A percentile compares a stretch with the other conserved stretches of the same genome.
Evolutionary conservation across 2,797 vertebrate genomes (phyloP).

Genomic region (Scomberomorus guttatus): DNA sequence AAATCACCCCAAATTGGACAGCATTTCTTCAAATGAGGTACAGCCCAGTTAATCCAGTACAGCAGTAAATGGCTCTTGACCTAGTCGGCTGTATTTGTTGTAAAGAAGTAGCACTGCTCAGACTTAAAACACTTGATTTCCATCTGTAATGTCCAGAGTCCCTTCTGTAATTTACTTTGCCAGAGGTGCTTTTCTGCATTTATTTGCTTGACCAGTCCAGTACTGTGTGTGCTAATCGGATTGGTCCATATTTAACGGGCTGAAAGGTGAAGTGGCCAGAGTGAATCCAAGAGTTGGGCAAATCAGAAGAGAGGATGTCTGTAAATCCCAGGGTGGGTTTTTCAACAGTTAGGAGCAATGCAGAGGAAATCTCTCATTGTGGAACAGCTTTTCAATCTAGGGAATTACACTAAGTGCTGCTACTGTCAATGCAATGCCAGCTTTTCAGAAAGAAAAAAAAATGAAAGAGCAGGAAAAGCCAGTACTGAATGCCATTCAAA

Average conservation of each 20-base stretch:
- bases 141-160: conserved; percentile 47
- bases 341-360: conserved; percentile 62
- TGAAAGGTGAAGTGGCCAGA: conserved; percentile 54
- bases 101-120: conserved; percentile 26
- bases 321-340: conserved; percentile 55
- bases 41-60: conserved; percentile 36
- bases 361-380: conserved; percentile 87
- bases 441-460: conserved; percentile 74
- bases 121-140: conserved; percentile 46
- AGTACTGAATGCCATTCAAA: conserved; percentile 77
- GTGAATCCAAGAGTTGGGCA: conserved; percentile 52
- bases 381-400: conserved; percentile 88
- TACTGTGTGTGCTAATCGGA: conserved; percentile 55
- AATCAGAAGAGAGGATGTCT: conserved; percentile 60
- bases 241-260: conserved; percentile 54
- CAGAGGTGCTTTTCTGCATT: conserved; percentile 13
- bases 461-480: conserved; percentile 62
- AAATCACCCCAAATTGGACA: conserved; percentile 51
- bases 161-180: conserved; percentile 44
- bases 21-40: conserved; percentile 50
- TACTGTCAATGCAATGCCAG: conserved; percentile 89
- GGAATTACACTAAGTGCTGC: conserved; percentile 90
- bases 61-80: conserved; percentile 64
- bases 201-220: conserved; percentile 41
- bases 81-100: conserved; percentile 42